phyloP scores from a whole-genome alignment of 2,797 vertebrate genomes.

The Platalea minor region DNA sequence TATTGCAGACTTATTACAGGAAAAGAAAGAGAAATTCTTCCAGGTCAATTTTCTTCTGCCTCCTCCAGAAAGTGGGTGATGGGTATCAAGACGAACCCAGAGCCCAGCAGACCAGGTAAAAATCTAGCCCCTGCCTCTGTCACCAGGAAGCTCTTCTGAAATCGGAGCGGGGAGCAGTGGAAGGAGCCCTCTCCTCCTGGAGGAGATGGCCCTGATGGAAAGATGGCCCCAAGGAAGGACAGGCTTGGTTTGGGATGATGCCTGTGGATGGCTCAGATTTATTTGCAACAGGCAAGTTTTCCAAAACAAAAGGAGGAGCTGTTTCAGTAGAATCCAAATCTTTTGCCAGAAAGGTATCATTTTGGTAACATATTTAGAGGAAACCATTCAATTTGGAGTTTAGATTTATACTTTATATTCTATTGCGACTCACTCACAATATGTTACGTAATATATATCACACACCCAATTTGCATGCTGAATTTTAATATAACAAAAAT shows the following conservation, averaged over 20 bases:
- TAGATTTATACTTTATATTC: neutral
- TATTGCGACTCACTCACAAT: neutral
- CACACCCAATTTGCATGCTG: slow-evolving; percentile 20
- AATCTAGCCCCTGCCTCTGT: neutral
- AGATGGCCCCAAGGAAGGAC: neutral
- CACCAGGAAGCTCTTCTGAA: neutral
- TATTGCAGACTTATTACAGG: neutral
- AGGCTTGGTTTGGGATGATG: neutral
- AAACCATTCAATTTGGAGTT: neutral
- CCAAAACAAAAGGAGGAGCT: slow-evolving; percentile 36
- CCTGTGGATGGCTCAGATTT: neutral
- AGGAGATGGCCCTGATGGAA: neutral
- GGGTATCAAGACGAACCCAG: neutral
- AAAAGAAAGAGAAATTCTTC: neutral
- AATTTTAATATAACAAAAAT: slow-evolving; percentile 38
- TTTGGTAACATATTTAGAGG: neutral
- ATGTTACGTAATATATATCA: slow-evolving; percentile 21
- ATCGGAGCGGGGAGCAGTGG: neutral
- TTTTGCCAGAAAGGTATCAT: slow-evolving; percentile 42
- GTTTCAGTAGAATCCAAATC: neutral
- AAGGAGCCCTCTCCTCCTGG: neutral
- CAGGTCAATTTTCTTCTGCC: neutral
- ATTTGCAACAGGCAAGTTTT: slow-evolving; percentile 21
- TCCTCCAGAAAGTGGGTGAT: neutral
- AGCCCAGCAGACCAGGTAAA: neutral